These are phyloP conservation scores for Hirtodrosophila alboralis DNA, from an alignment of 2,888 invertebrate genomes.

Conservation along the genomic window DNA sequence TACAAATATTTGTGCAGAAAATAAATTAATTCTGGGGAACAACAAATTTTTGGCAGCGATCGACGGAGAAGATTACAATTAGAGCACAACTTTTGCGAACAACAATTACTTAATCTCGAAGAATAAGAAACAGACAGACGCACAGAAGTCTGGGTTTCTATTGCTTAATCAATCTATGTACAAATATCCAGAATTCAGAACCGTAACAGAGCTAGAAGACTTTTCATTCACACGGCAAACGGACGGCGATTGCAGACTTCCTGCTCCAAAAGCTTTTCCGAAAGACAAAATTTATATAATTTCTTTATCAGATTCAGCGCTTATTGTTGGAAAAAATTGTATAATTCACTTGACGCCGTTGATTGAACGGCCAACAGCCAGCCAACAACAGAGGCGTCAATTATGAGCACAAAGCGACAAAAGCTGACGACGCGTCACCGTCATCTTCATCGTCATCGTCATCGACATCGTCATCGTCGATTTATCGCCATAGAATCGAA, in stretches of 20 bases:
- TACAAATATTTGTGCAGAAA: slow-evolving; percentile 22
- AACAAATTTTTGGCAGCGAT: slow-evolving; percentile 62
- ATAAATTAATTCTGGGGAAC: slow-evolving; percentile 49
- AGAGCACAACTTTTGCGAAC: slow-evolving; percentile 49
- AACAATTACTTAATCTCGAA: slow-evolving; percentile 60
- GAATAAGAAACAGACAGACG: slow-evolving; percentile 3
- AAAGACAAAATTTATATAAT: slow-evolving; percentile 71
- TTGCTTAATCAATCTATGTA: slow-evolving; percentile 55
- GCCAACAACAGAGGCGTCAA: slow-evolving; percentile 53
- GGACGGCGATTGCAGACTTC: slow-evolving; percentile 70
- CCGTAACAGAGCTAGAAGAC: slow-evolving; percentile 21
- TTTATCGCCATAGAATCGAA: slow-evolving; percentile 48
- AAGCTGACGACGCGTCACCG: slow-evolving; percentile 40
- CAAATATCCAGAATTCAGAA: slow-evolving; percentile 31
- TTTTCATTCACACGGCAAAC: slow-evolving; percentile 63
- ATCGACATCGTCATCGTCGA: slow-evolving; percentile 33
- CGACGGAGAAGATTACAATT: slow-evolving; percentile 61
- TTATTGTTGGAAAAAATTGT: slow-evolving; percentile 66
- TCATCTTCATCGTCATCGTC: slow-evolving; percentile 9
- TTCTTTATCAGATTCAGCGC: slow-evolving; percentile 66
- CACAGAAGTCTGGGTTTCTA: slow-evolving; percentile 21
- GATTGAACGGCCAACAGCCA: slow-evolving; percentile 49
- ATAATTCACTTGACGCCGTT: slow-evolving; percentile 63
- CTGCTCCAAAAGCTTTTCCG: slow-evolving; percentile 63
- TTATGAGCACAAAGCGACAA: slow-evolving; percentile 67